Percentiles rank a stretch among this genome's conserved stretches.
phyloP scores from a whole-genome alignment of 2,797 vertebrate genomes.

The Trematomus bernacchii region DNA sequence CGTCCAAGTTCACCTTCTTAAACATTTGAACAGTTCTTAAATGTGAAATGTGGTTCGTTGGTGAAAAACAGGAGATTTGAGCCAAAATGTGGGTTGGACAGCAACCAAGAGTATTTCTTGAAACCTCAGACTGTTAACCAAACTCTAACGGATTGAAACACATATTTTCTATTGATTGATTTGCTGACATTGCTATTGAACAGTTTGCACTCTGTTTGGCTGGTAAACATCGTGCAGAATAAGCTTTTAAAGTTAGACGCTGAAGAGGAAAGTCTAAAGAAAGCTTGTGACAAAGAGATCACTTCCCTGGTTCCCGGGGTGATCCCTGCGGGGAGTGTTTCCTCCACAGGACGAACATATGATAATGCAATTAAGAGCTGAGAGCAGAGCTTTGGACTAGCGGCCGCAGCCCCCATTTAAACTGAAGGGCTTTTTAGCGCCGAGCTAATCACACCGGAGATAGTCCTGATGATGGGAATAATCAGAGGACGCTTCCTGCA shows the following conservation, averaged over 20 bases:
- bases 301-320: neutral
- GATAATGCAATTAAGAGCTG: conserved; percentile 61
- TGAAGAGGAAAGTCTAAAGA: neutral
- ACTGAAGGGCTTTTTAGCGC: conserved; percentile 45
- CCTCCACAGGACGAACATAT: neutral
- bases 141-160: no score
- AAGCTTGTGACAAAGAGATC: neutral
- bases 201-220: no score
- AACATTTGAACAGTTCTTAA: no score
- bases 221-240: no score
- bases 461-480: conserved; percentile 59
- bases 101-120: no score
- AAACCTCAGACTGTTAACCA: no score
- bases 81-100: no score
- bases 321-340: neutral
- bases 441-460: conserved; percentile 62
- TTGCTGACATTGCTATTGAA: no score
- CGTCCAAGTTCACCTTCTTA: no score
- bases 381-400: conserved; percentile 1
- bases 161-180: no score
- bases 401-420: neutral
- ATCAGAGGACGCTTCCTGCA: conserved; percentile 70
- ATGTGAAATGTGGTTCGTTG: no score
- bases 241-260: neutral
- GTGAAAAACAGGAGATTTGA: no score